Evolutionary conservation across 2,113 vertebrate species (phyloP), one percentile per base, ranked within the genome.

Genomic region (Macrotus californicus): DNA sequence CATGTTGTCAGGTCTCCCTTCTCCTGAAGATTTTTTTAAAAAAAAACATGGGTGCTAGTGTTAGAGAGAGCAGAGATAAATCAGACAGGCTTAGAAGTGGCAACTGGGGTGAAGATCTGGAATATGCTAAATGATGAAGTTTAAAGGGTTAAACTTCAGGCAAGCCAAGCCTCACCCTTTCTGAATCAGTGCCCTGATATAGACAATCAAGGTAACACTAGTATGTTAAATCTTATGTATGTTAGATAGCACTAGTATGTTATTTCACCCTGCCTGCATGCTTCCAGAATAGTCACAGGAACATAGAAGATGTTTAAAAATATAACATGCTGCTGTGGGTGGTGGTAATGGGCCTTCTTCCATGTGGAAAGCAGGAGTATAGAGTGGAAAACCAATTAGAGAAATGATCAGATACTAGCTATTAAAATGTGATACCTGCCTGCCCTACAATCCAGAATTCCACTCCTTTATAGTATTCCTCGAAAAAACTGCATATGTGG

Each of bases 51-150:
- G 70, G 52, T 64, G 50, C 66, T 39, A 66, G 43, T 54, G 26
- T 56, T 70, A 52, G 80, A 87, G 75, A 66, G 34, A 83, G n/a
- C 87, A 80, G 75, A 83, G 70, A 91, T 84, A 83, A 95, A 94
- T 73, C 77, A 91, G 73, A 64, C n/a, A 9, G 61, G 13, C 79
- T 83, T 34, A 26, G 43, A 96, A 59, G 50, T 56, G 79, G n/a
- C 5, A 9, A 43, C 39, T 6, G 56, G 89, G 69, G 41, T 72
- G 67, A 87, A 75, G 91, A 77, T 21, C 41, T 43, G 61, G 77
- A 77, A 92, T 76, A 81, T n/a, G 34, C 61, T 56, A 66, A 94
- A 93, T 50, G 48, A 64, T 76, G 72, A 89, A 52, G 67, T 92
- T 79, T 82, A 93, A 92, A 88, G 48, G 43, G 84, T 83, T 61